phyloP scores from a whole-genome alignment of 1,140 invertebrate genomes.

The Gerris buenoi region DNA sequence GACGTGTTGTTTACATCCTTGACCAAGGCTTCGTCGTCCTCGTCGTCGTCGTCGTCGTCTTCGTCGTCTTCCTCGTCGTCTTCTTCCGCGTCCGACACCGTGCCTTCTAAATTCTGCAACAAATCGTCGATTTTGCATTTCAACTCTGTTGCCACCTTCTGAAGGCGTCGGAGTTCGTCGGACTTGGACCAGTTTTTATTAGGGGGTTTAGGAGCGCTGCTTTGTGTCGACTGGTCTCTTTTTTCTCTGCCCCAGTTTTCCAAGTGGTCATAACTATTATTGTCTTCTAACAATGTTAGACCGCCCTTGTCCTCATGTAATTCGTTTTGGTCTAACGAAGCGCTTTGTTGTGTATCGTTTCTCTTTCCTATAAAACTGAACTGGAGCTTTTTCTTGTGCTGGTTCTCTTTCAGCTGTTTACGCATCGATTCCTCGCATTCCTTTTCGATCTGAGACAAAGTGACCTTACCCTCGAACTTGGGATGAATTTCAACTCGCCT shows the following conservation, averaged over 20 bases:
- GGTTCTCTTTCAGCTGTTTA: background rate
- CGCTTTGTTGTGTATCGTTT: background rate
- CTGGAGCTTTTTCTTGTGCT: slow-evolving; percentile 1
- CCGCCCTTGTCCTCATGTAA: background rate
- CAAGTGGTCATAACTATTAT: background rate
- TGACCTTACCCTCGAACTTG: background rate
- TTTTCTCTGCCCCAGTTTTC: background rate
- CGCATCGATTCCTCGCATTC: slow-evolving; percentile 3
- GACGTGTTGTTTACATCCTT: too few relatives aligned
- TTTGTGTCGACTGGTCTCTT: background rate
- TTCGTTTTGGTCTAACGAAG: background rate
- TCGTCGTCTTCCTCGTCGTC: background rate
- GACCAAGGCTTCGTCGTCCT: too few relatives aligned
- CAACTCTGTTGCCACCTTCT: background rate
- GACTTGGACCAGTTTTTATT: background rate
- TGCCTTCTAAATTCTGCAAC: background rate
- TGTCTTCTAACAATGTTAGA: background rate
- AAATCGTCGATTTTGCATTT: background rate
- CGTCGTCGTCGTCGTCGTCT: background rate
- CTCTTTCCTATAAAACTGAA: background rate
- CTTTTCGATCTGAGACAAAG: background rate
- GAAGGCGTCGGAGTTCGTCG: background rate
- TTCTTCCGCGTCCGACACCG: background rate
- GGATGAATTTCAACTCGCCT: background rate
- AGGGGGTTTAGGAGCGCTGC: background rate